Evolutionary conservation across 37 sponge, comb jelly and placozoan species (phyloP).

Genomic region (Beroe ovata): DNA sequence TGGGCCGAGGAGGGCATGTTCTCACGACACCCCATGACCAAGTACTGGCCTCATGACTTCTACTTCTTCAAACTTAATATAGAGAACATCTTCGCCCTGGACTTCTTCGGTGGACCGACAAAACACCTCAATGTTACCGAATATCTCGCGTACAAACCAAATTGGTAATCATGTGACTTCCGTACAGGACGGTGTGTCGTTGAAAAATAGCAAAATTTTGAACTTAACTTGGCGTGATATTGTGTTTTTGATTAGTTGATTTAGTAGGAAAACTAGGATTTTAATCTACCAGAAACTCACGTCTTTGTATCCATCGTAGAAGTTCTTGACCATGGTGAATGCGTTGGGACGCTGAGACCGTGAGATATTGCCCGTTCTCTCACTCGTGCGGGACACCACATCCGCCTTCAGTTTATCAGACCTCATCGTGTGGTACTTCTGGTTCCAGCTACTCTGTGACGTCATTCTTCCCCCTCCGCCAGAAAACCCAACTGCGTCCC

Average conservation of each 20-base stretch:
- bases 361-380: neutral
- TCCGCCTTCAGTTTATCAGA: conserved; percentile 14
- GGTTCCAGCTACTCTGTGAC: conserved; percentile 16
- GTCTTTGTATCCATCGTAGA: conserved; percentile 29
- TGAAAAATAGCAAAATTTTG: no score
- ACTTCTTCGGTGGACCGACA: conserved; percentile 26
- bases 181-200: no score
- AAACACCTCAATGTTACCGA: conserved; percentile 17
- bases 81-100: conserved; percentile 24
- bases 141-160: conserved; percentile 5
- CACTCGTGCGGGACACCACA: conserved; percentile 1
- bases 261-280: no score
- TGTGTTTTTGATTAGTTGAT: no score
- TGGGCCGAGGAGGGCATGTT: conserved; percentile 36
- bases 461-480: neutral
- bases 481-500: conserved; percentile 44
- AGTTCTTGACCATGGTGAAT: conserved; percentile 58
- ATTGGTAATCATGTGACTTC: conserved; percentile 23
- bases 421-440: conserved; percentile 61
- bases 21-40: conserved; percentile 11
- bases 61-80: conserved; percentile 41
- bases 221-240: no score
- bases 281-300: no score
- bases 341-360: conserved; percentile 23
- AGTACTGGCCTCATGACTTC: conserved; percentile 48